Evolutionary conservation across 2,113 vertebrate genomes (phyloP).

Genomic region (Hypanus sabinus): DNA sequence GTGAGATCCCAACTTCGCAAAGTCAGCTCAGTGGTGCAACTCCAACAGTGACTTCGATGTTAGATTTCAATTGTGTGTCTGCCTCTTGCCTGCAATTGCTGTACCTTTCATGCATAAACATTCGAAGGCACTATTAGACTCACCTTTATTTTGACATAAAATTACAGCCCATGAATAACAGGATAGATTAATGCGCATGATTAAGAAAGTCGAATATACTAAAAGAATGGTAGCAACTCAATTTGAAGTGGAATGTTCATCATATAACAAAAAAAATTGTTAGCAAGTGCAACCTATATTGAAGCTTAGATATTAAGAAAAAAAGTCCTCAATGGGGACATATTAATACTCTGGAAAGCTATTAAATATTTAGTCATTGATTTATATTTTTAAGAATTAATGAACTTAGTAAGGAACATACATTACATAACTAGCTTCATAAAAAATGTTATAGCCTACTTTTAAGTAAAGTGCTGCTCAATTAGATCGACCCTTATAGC

Average conservation of each 20-base stretch:
- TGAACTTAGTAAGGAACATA: conserved; percentile 37
- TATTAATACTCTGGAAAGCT: conserved; percentile 6
- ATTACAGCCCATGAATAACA: background rate
- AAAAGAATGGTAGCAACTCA: background rate
- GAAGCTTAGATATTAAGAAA: background rate
- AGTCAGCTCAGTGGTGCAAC: no score
- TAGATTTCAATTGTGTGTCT: background rate
- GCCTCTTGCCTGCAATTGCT: background rate
- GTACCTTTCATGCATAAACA: background rate
- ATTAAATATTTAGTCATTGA: conserved; percentile 33
- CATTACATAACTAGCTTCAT: conserved; percentile 36
- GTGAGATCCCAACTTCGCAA: no score
- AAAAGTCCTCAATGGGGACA: background rate
- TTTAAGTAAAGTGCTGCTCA: conserved; percentile 37
- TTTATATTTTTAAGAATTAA: conserved; percentile 38
- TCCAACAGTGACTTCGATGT: background rate
- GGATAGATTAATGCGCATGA: background rate
- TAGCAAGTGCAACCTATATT: background rate
- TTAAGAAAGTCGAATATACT: background rate
- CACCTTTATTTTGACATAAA: background rate
- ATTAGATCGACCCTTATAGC: conserved; percentile 35
- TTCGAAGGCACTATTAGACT: background rate
- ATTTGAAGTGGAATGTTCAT: background rate
- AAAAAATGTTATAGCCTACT: conserved; percentile 34
- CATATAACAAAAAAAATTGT: background rate